phyloP scores from a whole-genome alignment of 2,797 vertebrate genomes.

The Acanthurus tractus region DNA sequence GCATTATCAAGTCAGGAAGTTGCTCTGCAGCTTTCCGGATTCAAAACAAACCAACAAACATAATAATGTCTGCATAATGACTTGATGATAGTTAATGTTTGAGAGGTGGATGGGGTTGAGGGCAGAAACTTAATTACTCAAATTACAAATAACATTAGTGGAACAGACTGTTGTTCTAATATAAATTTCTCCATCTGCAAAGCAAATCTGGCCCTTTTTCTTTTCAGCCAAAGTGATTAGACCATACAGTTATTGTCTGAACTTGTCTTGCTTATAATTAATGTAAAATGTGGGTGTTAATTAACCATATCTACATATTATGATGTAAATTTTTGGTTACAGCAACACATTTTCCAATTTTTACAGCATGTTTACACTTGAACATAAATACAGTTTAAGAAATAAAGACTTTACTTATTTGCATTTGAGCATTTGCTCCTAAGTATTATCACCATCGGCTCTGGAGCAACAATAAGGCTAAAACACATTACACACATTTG shows the following conservation, averaged over 20 bases:
- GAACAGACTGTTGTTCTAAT: not conserved
- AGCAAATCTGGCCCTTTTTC: not conserved
- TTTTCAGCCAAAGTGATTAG: not conserved
- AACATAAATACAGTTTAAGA: not conserved
- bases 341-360: not conserved
- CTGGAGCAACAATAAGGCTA: too few species aligned
- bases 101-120: too few species aligned
- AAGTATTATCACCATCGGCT: not conserved
- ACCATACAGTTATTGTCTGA: not conserved
- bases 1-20: not conserved
- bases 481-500: not conserved
- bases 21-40: not conserved
- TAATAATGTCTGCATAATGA: not conserved
- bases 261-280: not conserved
- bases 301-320: not conserved
- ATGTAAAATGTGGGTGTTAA: not conserved
- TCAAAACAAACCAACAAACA: not conserved
- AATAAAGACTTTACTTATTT: not conserved
- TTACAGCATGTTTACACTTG: too few species aligned
- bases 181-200: not conserved
- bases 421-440: not conserved
- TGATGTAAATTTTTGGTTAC: not conserved
- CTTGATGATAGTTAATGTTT: not conserved
- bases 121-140: not conserved
- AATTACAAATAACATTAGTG: not conserved